These are phyloP conservation scores for Amiota communis DNA, from an alignment of 2,888 invertebrate genomes.

Conservation along the genomic window DNA sequence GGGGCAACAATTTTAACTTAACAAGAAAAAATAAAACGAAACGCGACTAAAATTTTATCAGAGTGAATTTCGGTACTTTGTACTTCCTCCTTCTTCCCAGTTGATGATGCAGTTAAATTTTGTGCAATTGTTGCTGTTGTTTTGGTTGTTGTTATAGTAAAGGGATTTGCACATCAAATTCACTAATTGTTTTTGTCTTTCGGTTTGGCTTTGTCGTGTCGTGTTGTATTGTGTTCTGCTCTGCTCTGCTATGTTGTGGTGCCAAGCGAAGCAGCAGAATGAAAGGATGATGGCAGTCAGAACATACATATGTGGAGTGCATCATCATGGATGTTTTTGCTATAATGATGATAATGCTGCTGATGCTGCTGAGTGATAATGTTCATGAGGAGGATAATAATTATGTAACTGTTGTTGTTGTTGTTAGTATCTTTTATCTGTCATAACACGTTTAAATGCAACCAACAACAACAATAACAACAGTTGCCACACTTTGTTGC, in stretches of 20 bases:
- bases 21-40: too few species aligned
- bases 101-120: too few species aligned
- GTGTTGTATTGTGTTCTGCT: background rate
- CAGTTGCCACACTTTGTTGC: conserved; percentile 33
- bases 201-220: background rate
- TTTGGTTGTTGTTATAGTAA: too few species aligned
- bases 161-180: conserved; percentile 62
- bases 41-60: too few species aligned
- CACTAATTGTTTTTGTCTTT: conserved; percentile 65
- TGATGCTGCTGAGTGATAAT: conserved; percentile 4
- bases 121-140: too few species aligned
- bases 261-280: background rate
- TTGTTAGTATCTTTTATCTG: background rate
- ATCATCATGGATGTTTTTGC: too few species aligned
- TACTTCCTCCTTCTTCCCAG: too few species aligned
- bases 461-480: background rate
- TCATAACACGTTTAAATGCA: background rate
- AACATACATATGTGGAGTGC: too few species aligned
- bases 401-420: conserved; percentile 14
- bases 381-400: background rate
- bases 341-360: too few species aligned
- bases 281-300: background rate
- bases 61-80: too few species aligned
- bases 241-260: background rate
- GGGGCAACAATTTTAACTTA: too few species aligned